A percentile compares a stretch with the other conserved stretches of the same genome.
phyloP scores from a whole-genome alignment of 2,888 invertebrate genomes.

The Drosophila anomelani region DNA sequence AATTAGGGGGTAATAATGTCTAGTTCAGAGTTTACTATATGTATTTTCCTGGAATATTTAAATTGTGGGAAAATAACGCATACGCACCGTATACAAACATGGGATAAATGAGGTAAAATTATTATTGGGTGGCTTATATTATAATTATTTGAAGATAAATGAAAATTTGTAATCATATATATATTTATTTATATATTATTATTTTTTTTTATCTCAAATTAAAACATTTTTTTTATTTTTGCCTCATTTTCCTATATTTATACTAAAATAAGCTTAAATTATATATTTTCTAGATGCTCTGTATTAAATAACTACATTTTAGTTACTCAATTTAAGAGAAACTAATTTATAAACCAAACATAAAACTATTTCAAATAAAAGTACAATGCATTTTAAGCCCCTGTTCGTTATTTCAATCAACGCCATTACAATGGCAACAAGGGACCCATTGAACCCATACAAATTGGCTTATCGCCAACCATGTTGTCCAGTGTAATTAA shows the following conservation, averaged over 20 bases:
- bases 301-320: background rate
- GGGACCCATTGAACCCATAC: constrained; percentile 3
- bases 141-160: background rate
- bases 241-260: background rate
- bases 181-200: no score
- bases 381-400: background rate
- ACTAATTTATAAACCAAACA: no score
- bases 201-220: background rate
- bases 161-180: background rate
- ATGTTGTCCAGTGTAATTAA: constrained; percentile 50
- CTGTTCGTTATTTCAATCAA: constrained; percentile 8
- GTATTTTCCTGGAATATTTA: background rate
- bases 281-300: background rate
- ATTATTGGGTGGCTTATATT: background rate
- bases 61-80: background rate
- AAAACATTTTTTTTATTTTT: background rate
- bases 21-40: background rate
- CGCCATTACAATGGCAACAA: background rate
- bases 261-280: background rate
- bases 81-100: background rate
- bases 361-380: background rate
- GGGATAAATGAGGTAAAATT: background rate
- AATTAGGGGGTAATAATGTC: background rate
- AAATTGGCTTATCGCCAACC: constrained; percentile 42
- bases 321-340: background rate